These are phyloP conservation scores for Typhlichthys eigenmanni DNA, from an alignment of 2,797 vertebrate genomes.

Conservation along the genomic window DNA sequence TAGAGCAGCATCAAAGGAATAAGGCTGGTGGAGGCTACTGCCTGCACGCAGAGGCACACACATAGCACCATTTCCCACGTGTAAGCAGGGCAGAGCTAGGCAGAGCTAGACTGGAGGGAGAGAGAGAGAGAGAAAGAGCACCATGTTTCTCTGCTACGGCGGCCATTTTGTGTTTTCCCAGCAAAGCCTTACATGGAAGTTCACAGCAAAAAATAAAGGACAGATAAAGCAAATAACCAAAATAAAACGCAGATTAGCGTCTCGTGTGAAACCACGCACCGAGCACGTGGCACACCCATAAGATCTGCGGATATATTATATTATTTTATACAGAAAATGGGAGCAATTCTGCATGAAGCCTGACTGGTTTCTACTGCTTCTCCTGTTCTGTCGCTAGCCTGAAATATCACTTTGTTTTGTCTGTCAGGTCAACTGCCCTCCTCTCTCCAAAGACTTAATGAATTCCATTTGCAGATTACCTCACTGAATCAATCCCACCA, in stretches of 20 bases:
- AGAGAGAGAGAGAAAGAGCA: constrained; percentile 38
- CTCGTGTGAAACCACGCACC: too few species aligned
- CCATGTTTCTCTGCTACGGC: constrained; percentile 62
- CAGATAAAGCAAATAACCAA: background rate
- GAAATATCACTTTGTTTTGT: constrained; percentile 40
- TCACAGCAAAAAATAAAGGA: constrained; percentile 37
- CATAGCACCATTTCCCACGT: too few species aligned
- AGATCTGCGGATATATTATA: too few species aligned
- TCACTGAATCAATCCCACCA: constrained; percentile 72
- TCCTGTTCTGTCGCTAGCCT: constrained; percentile 36
- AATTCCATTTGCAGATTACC: constrained; percentile 78
- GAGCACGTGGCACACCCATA: too few species aligned
- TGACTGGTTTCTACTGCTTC: constrained; percentile 34
- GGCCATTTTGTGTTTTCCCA: constrained; percentile 76
- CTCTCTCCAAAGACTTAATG: constrained; percentile 59
- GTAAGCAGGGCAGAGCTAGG: background rate
- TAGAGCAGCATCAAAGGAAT: too few species aligned
- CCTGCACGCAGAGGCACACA: too few species aligned
- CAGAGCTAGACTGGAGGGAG: constrained; percentile 29
- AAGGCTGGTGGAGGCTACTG: too few species aligned
- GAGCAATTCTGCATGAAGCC: constrained; percentile 13
- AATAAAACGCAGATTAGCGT: background rate
- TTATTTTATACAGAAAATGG: constrained; percentile 23
- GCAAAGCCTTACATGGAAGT: constrained; percentile 71
- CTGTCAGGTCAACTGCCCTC: constrained; percentile 58